Evolutionary conservation across 2,888 invertebrate genomes (phyloP).

Genomic region (Xylota segnis): DNA sequence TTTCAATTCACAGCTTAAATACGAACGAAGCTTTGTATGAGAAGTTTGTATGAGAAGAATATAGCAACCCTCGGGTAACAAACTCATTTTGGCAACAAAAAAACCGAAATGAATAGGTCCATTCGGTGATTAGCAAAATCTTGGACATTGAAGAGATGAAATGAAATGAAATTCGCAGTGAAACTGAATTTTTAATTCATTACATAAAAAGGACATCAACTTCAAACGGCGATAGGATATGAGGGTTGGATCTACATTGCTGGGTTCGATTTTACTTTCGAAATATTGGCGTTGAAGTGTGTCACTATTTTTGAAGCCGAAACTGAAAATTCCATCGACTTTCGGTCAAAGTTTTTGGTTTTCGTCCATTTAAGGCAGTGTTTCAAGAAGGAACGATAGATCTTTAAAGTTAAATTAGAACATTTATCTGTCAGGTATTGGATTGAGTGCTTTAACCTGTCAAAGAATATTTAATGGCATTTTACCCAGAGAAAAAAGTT

Average conservation of each 20-base stretch:
- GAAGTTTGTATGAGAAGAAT: background rate
- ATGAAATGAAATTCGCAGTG: constrained; percentile 13
- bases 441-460: too few species aligned
- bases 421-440: too few species aligned
- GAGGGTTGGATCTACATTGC: constrained; percentile 2
- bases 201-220: constrained; percentile 34
- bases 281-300: too few species aligned
- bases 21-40: background rate
- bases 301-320: too few species aligned
- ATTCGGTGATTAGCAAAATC: constrained; percentile 58
- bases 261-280: background rate
- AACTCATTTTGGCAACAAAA: constrained; percentile 13
- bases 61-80: background rate
- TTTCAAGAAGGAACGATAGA: too few species aligned
- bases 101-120: constrained; percentile 38
- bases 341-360: too few species aligned
- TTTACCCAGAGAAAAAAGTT: too few species aligned
- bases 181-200: constrained; percentile 8
- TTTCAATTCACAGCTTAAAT: background rate
- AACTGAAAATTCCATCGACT: too few species aligned
- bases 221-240: constrained; percentile 20
- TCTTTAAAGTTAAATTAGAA: too few species aligned
- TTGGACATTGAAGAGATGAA: constrained; percentile 22
- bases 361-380: too few species aligned
- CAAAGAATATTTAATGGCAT: too few species aligned